Percentiles rank a stretch among this genome's conserved stretches.
phyloP scores from a whole-genome alignment of 2,797 vertebrate genomes.

The Myotis findleyi region DNA sequence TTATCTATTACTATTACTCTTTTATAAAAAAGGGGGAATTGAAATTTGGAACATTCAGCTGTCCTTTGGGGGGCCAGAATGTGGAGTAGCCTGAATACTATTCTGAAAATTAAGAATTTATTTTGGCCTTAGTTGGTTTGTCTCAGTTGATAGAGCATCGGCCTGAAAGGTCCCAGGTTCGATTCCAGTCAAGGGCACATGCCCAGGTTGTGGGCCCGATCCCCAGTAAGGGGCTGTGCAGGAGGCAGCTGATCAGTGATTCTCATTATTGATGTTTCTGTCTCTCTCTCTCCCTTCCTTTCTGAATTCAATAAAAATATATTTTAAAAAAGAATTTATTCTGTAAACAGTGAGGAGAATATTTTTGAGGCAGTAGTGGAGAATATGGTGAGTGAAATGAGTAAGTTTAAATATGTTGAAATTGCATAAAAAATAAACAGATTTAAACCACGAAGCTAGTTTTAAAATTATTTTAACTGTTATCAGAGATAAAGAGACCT shows the following conservation, averaged over 20 bases:
- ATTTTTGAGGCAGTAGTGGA: conserved; percentile 18
- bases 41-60: neutral
- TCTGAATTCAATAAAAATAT: no score
- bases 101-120: neutral
- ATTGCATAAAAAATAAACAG: neutral
- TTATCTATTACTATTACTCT: neutral
- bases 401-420: neutral
- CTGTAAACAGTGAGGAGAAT: neutral
- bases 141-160: no score
- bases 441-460: neutral
- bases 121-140: neutral
- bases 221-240: no score
- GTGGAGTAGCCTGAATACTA: neutral
- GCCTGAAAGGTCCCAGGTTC: no score
- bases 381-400: neutral
- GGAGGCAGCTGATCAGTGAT: no score
- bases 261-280: no score
- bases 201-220: no score
- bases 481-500: neutral
- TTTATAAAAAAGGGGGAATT: conserved; percentile 1
- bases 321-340: neutral
- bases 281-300: no score
- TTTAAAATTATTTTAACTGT: neutral
- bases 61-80: neutral
- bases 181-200: no score